Percentiles rank a stretch among this genome's conserved stretches.
phyloP scores from a whole-genome alignment of 2,797 vertebrate genomes.

The Darevskia mixta region DNA sequence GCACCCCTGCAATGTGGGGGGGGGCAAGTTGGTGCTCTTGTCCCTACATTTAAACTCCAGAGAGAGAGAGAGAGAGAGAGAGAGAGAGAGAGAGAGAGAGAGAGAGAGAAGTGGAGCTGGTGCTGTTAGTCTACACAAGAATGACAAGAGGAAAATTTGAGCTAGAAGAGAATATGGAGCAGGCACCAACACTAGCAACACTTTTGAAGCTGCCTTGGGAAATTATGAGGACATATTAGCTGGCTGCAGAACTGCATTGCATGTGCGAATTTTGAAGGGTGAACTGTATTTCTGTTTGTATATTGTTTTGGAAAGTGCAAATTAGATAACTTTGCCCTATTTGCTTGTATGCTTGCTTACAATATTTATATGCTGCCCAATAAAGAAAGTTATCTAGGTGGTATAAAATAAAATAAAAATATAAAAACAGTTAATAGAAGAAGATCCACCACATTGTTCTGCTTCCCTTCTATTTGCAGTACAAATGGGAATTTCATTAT shows the following conservation, averaged over 20 bases:
- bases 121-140: constrained; percentile 36
- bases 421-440: neutral
- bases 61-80: constrained; percentile 16
- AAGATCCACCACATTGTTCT: neutral
- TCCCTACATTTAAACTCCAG: constrained; percentile 33
- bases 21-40: too few relatives aligned
- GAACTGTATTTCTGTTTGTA: too few relatives aligned
- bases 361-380: too few relatives aligned
- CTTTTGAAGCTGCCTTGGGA: constrained; percentile 50
- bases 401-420: neutral
- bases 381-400: too few relatives aligned
- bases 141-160: constrained; percentile 64
- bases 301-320: too few relatives aligned
- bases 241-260: too few relatives aligned
- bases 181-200: constrained; percentile 29
- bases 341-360: neutral
- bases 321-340: neutral
- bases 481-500: neutral
- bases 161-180: constrained; percentile 57
- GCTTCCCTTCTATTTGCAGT: neutral
- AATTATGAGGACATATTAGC: constrained; percentile 44
- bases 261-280: too few relatives aligned
- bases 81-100: constrained; percentile 21
- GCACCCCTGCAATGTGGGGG: too few relatives aligned
- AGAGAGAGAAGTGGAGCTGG: constrained; percentile 51